Evolutionary conservation across 1,140 invertebrate species (phyloP).

Genomic region (Caerostris darwini): DNA sequence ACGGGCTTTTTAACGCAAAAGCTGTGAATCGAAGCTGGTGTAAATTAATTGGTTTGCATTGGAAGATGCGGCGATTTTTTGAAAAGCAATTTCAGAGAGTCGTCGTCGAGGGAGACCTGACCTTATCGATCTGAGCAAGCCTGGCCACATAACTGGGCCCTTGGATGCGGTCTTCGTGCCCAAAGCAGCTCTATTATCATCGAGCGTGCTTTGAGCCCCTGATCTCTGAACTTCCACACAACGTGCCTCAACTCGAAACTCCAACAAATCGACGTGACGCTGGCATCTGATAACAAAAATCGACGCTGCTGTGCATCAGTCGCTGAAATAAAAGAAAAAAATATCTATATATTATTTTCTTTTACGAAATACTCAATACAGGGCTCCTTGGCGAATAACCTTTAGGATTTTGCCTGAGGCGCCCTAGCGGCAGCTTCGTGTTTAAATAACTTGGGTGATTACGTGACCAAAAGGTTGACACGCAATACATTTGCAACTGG

Average conservation of each 20-base stretch:
- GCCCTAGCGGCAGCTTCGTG: constrained; percentile 39
- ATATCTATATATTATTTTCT: constrained; percentile 67
- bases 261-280: constrained; percentile 75
- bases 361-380: constrained; percentile 66
- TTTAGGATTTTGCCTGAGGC: constrained; percentile 58
- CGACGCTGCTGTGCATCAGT: constrained; percentile 66
- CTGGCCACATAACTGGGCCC: constrained; percentile 56
- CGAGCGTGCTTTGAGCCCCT: constrained; percentile 72
- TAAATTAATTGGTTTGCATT: constrained; percentile 55
- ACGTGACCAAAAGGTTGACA: constrained; percentile 75
- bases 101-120: constrained; percentile 51
- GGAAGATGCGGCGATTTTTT: constrained; percentile 62
- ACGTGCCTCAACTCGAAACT: constrained; percentile 72
- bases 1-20: constrained; percentile 63
- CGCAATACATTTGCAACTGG: constrained; percentile 59
- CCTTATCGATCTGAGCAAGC: constrained; percentile 66
- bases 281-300: constrained; percentile 76
- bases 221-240: constrained; percentile 57
- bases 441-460: constrained; percentile 77
- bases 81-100: constrained; percentile 59
- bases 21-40: constrained; percentile 57
- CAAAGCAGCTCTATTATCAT: constrained; percentile 76
- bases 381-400: constrained; percentile 74
- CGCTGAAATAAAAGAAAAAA: constrained; percentile 71
- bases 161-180: constrained; percentile 64